phyloP scores from a whole-genome alignment of 2,797 vertebrate genomes.

The Takifugu ocellatus region DNA sequence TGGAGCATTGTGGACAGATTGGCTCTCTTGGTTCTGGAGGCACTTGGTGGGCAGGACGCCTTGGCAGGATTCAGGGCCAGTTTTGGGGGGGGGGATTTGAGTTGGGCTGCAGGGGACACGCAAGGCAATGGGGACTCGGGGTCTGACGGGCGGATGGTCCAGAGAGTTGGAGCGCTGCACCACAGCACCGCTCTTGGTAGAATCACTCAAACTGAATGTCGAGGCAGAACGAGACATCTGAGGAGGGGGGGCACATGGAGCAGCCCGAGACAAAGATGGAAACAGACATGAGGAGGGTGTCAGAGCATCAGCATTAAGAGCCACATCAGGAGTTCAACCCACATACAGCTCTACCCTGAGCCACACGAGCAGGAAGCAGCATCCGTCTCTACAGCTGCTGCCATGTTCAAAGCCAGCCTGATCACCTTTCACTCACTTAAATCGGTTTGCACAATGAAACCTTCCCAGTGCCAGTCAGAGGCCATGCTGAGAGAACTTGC shows the following conservation, averaged over 20 bases:
- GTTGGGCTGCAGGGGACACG: constrained; percentile 59
- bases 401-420: no score
- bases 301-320: no score
- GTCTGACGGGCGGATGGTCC: constrained; percentile 74
- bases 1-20: constrained; percentile 24
- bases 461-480: no score
- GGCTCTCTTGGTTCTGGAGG: constrained; percentile 4
- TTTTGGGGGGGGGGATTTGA: constrained; percentile 27
- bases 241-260: constrained; percentile 34
- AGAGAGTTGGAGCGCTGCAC: constrained; percentile 83
- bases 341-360: no score
- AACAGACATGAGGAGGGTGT: background rate
- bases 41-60: constrained; percentile 2
- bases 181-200: constrained; percentile 68
- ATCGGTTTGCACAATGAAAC: no score
- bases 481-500: no score
- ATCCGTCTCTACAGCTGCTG: no score
- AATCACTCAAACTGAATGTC: constrained; percentile 77
- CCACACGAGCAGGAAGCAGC: no score
- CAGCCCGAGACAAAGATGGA: constrained; percentile 22
- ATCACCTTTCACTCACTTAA: no score
- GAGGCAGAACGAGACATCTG: constrained; percentile 84
- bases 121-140: constrained; percentile 67
- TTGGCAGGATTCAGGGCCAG: constrained; percentile 8
- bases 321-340: no score